Conservation (phyloP, 2,797 vertebrate species). For the Gobio occitaniae region DNA sequence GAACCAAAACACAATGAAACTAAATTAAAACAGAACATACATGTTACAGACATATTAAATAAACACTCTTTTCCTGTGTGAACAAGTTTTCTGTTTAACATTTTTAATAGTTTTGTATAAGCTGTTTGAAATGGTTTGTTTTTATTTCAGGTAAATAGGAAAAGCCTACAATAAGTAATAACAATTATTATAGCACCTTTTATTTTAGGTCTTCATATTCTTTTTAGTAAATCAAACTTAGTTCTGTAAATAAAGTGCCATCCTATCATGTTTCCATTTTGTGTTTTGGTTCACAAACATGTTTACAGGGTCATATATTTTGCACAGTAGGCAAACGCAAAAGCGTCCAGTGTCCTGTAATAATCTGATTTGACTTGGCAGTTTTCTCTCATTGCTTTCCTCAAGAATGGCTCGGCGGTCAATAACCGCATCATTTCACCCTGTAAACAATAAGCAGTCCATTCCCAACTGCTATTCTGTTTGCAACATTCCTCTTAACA, state of each 20-base stretch:
- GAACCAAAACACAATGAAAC: neutral
- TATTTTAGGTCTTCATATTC: neutral
- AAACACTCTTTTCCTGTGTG: neutral
- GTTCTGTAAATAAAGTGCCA: neutral
- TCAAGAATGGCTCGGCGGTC: constrained; percentile 7
- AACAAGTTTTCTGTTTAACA: neutral
- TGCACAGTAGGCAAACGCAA: constrained; percentile 6
- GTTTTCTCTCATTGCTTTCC: constrained; percentile 21
- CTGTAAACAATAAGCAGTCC: neutral
- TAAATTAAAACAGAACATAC: neutral
- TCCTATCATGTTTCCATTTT: neutral
- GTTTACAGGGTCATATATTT: neutral
- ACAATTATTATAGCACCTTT: neutral
- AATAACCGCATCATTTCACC: constrained; percentile 17
- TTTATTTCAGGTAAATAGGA: neutral
- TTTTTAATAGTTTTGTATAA: neutral
- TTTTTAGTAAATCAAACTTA: neutral
- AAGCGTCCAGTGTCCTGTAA: neutral
- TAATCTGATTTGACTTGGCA: constrained; percentile 7
- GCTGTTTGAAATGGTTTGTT: neutral
- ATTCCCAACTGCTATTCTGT: constrained; percentile 5
- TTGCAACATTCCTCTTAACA: neutral
- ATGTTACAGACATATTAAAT: neutral
- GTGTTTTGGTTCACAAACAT: constrained; percentile 2
- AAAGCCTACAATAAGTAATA: no score